Conservation (phyloP, 2,113 vertebrate species). For the Salvator merianae region DNA sequence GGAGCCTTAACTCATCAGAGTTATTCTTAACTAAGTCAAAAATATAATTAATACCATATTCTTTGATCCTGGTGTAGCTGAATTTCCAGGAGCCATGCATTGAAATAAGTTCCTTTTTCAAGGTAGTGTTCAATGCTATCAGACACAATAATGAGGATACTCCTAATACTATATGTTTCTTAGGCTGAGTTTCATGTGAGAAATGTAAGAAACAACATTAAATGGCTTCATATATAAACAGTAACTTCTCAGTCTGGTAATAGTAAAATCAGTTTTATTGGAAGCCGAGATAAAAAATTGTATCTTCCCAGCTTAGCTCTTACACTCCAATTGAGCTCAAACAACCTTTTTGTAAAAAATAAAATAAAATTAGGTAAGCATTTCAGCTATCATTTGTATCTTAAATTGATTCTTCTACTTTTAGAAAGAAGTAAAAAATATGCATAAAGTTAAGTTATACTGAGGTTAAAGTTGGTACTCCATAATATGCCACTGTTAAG, state of each 20-base stretch:
- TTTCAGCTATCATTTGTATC: neutral
- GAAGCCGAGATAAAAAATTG: neutral
- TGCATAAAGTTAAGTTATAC: neutral
- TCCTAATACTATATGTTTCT: neutral
- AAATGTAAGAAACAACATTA: slow-evolving; percentile 28
- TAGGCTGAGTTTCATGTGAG: too few relatives aligned
- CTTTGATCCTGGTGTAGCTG: neutral
- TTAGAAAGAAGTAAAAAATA: neutral
- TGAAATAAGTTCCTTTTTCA: neutral
- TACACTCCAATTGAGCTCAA: neutral
- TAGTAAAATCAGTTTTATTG: slow-evolving; percentile 47
- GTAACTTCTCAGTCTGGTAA: slow-evolving; percentile 16
- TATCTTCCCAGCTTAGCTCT: slow-evolving; percentile 9
- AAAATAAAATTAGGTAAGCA: neutral
- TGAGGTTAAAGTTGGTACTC: neutral
- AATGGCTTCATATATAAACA: slow-evolving; percentile 7
- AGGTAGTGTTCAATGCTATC: neutral
- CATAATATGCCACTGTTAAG: neutral
- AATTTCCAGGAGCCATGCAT: too few relatives aligned
- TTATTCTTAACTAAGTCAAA: neutral
- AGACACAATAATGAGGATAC: neutral
- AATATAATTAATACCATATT: neutral
- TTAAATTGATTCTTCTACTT: neutral
- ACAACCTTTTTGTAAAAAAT: neutral
- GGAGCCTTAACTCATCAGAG: neutral